Evolutionary conservation across 2,888 invertebrate genomes (phyloP).

Genomic region (Orthosia gracilis): DNA sequence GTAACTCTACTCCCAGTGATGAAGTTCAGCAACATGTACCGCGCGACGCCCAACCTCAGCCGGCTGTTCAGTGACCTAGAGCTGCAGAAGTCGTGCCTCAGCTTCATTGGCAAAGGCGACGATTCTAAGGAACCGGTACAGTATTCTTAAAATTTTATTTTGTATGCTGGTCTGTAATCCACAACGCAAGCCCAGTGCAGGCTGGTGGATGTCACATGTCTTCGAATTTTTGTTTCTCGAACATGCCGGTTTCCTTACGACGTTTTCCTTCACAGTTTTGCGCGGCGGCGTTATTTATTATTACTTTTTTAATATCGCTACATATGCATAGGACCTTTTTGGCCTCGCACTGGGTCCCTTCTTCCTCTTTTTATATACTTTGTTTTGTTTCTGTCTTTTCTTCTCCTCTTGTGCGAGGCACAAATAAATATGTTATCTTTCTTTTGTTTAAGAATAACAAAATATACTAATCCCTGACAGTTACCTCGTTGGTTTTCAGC

Average conservation of each 20-base stretch:
- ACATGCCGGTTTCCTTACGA: too few species aligned
- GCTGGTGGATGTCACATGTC: too few species aligned
- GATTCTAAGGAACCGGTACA: conserved; percentile 80
- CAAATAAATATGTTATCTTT: too few species aligned
- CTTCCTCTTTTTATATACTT: too few species aligned
- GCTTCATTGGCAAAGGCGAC: conserved; percentile 82
- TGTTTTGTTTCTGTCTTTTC: too few species aligned
- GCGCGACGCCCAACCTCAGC: conserved; percentile 94
- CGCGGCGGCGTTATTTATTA: not conserved
- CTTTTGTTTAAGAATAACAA: not conserved
- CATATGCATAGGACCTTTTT: too few species aligned
- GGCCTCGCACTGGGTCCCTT: too few species aligned
- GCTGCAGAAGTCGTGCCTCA: conserved; percentile 94
- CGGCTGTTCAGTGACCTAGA: conserved; percentile 92
- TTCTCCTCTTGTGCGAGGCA: too few species aligned
- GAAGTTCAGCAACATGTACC: conserved; percentile 97
- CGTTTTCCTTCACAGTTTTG: too few species aligned
- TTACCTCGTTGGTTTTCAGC: conserved; percentile 66
- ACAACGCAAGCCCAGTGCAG: too few species aligned
- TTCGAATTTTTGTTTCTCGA: too few species aligned
- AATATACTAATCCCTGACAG: not conserved
- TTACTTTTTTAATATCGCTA: not conserved
- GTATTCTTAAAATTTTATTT: not conserved
- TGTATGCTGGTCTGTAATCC: too few species aligned
- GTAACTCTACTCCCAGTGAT: conserved; percentile 95